These are phyloP conservation scores for Siniperca obscura DNA, from an alignment of 2,797 vertebrate species.

Conservation along the genomic window DNA sequence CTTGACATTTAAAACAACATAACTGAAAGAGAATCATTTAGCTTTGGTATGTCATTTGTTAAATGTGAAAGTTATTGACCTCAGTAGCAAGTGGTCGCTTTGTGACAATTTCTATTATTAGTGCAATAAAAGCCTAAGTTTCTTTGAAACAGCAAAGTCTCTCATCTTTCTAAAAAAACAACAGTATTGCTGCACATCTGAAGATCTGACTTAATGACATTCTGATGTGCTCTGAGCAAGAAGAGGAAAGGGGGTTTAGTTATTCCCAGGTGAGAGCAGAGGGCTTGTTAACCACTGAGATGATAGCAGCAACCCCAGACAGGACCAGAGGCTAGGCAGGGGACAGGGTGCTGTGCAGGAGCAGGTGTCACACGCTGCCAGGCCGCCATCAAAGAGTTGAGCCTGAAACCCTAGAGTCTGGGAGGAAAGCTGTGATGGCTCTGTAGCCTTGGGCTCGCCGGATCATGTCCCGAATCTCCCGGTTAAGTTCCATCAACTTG, in stretches of 20 bases:
- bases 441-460: constrained; percentile 91
- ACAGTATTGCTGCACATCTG: constrained; percentile 85
- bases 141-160: constrained; percentile 66
- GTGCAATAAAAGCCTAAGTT: constrained; percentile 85
- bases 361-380: constrained; percentile 61
- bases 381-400: constrained; percentile 92
- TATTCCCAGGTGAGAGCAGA: constrained; percentile 81
- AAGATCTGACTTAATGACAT: constrained; percentile 55
- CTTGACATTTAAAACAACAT: constrained; percentile 84
- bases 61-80: constrained; percentile 85
- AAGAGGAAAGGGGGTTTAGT: constrained; percentile 65
- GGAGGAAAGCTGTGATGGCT: constrained; percentile 92
- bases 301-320: constrained; percentile 72
- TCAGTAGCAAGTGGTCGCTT: constrained; percentile 85
- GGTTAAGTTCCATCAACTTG: constrained; percentile 94
- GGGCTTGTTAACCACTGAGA: constrained; percentile 60
- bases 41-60: constrained; percentile 90
- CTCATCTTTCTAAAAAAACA: constrained; percentile 77
- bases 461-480: constrained; percentile 96
- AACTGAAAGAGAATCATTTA: constrained; percentile 71
- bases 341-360: constrained; percentile 38
- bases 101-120: constrained; percentile 81
- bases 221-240: constrained; percentile 44
- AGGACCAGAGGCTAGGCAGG: constrained; percentile 55
- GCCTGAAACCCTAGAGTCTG: constrained; percentile 92